Conservation (phyloP, 2,888 invertebrate genomes). For the Andrena trimmerana region DNA sequence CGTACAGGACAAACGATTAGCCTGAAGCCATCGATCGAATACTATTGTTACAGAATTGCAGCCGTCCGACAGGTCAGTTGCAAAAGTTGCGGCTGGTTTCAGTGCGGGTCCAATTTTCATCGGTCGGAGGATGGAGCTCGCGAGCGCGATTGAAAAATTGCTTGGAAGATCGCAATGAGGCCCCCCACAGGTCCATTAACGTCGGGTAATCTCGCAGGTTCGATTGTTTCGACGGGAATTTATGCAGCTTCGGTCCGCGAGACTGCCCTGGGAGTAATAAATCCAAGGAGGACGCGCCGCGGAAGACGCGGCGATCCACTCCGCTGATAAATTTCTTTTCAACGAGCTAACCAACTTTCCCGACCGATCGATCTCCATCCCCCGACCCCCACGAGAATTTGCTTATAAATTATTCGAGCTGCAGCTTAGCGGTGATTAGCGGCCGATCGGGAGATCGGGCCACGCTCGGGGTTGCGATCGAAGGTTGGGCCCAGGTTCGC, state of each 20-base stretch:
- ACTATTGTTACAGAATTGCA: not conserved
- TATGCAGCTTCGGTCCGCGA: slow-evolving; percentile 42
- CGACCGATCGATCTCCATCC: slow-evolving; percentile 23
- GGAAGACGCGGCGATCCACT: slow-evolving; percentile 41
- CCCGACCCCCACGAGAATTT: slow-evolving; percentile 3
- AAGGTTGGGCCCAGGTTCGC: not conserved
- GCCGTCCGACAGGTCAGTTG: not conserved
- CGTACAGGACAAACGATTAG: not conserved
- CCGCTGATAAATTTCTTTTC: slow-evolving; percentile 56
- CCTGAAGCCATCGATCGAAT: not conserved
- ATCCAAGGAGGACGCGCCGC: slow-evolving; percentile 47
- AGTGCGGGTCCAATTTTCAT: slow-evolving; percentile 1
- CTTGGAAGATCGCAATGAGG: slow-evolving; percentile 16
- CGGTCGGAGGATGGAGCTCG: not conserved
- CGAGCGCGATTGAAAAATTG: slow-evolving; percentile 49
- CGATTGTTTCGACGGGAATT: slow-evolving; percentile 62
- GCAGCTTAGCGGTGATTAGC: not conserved
- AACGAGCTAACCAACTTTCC: slow-evolving; percentile 36
- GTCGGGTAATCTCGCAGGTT: slow-evolving; percentile 54
- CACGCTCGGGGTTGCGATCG: not conserved
- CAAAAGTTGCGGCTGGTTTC: slow-evolving; percentile 3
- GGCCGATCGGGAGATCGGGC: not conserved
- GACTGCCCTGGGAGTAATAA: slow-evolving; percentile 47
- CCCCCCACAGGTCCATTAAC: slow-evolving; percentile 53
- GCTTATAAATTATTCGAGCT: slow-evolving; percentile 20